These are phyloP conservation scores for Rhinoptilus africanus DNA, from an alignment of 2,113 vertebrate species.

Conservation along the genomic window DNA sequence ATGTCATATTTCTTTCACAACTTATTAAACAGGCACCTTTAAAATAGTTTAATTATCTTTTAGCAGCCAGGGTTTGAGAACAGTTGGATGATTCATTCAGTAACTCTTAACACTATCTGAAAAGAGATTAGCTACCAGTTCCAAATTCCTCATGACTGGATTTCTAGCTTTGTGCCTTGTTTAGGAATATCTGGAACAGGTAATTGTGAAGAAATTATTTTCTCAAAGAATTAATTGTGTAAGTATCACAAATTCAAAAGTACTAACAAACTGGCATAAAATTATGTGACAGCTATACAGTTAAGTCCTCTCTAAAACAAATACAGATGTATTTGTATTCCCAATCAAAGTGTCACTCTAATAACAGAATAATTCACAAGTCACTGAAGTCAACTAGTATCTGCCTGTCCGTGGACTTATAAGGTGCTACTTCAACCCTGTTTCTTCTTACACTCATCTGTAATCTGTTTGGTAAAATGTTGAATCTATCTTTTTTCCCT, in stretches of 20 bases:
- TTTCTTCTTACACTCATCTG: not conserved
- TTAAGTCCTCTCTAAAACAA: not conserved
- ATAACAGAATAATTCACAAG: not conserved
- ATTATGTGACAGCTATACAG: not conserved
- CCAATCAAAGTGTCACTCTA: not conserved
- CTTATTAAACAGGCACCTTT: not conserved
- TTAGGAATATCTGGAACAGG: not conserved
- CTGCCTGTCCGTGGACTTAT: fast-evolving
- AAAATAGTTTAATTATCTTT: not conserved
- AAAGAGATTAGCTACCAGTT: not conserved
- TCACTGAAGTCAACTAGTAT: not conserved
- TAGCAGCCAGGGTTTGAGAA: not conserved
- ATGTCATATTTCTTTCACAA: not conserved
- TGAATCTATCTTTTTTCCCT: not conserved
- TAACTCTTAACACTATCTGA: not conserved
- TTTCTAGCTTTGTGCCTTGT: not conserved
- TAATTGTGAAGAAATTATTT: not conserved
- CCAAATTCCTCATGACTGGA: not conserved
- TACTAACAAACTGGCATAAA: not conserved
- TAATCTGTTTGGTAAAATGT: not conserved
- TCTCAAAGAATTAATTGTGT: not conserved
- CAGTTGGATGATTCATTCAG: not conserved
- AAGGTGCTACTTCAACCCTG: not conserved
- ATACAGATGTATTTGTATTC: not conserved
- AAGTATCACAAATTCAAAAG: not conserved